Base-by-base conservation (phyloP, 2,888 invertebrate genomes). In the Drosophila borborema region DNA sequence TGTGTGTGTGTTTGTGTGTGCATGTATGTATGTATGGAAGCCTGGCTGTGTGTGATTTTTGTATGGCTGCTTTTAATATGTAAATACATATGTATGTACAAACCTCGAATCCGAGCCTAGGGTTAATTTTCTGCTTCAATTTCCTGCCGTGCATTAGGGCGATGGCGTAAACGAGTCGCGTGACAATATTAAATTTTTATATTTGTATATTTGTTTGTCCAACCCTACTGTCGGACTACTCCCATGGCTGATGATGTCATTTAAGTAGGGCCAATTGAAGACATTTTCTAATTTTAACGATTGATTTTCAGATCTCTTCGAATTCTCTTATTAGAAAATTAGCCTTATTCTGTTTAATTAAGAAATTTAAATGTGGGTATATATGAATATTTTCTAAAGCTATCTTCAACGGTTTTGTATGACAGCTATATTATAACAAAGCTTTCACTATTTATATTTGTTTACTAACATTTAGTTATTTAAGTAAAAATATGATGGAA, bases 41-140 rank as follows among this genome's bases (percentile, higher is more conserved):
- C 23, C 3, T 23, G 23, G 12, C 16, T 55, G 40, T 36, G 53
- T 46, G 41, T 10, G 28, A 58, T 48, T 61, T 34, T 86, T 89
- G 77, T 89, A 85, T 74, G 88, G 88, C 86, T 89, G 86, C 72
- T 65, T 76, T 73, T 62, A 69, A 65, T 55, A 65, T 20, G 20
- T 20, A 20, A 20, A 20, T 23, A n/a, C n/a, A n/a, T n/a, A 23
- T 23, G 3, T 23, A 23, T 23, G 4, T 55, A 72, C 31, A 59
- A 68, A 53, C 23, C 55, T 36, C 28, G 53, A 78, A 72, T 73
- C 59, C 45, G 53, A 64, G 74, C 70, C 65, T 81, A 72, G 66
- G 81, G 63, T 71, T 66, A 9, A 40, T 54, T 23, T 54, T 43
- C 7, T 56, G 72, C 81, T 76, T 72, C 8, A 67, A 65, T 76